These are phyloP conservation scores for Embidobia sp. DNA, from an alignment of 2,888 invertebrate species.

Conservation along the genomic window DNA sequence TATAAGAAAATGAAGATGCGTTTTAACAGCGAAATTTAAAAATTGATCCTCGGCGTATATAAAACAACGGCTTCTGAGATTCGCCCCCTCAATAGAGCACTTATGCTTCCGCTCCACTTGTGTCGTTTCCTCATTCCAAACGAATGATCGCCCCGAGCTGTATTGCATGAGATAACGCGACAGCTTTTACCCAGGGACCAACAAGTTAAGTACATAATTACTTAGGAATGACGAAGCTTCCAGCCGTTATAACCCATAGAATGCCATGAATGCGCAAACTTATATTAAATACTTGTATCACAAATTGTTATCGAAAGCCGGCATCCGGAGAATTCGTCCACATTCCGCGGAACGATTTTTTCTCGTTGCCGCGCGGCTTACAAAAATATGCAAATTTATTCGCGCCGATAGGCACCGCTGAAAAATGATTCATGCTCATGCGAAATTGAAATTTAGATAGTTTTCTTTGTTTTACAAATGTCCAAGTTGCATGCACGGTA, in stretches of 20 bases:
- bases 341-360: conserved; percentile 6
- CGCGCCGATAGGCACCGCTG: too few species aligned
- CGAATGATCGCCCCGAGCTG: conserved; percentile 65
- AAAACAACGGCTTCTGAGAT: conserved; percentile 18
- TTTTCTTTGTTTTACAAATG: conserved; percentile 49
- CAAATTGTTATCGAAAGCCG: conserved; percentile 34
- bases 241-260: conserved; percentile 65
- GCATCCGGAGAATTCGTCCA: conserved; percentile 6
- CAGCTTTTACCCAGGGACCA: conserved; percentile 69
- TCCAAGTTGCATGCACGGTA: conserved; percentile 35
- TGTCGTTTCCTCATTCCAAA: conserved; percentile 46
- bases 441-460: conserved; percentile 55
- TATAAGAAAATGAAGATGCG: too few species aligned
- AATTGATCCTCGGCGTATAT: not conserved
- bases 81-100: conserved; percentile 1
- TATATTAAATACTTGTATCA: conserved; percentile 64
- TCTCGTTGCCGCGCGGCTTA: not conserved
- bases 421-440: conserved; percentile 55
- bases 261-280: conserved; percentile 70
- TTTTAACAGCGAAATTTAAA: too few species aligned
- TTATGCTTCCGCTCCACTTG: conserved; percentile 35
- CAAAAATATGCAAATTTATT: conserved; percentile 45
- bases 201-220: conserved; percentile 79
- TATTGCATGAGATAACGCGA: conserved; percentile 72
- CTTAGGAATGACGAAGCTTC: conserved; percentile 75